Conservation (phyloP, 2,113 vertebrate genomes). For the Xyliphius kryptos region DNA sequence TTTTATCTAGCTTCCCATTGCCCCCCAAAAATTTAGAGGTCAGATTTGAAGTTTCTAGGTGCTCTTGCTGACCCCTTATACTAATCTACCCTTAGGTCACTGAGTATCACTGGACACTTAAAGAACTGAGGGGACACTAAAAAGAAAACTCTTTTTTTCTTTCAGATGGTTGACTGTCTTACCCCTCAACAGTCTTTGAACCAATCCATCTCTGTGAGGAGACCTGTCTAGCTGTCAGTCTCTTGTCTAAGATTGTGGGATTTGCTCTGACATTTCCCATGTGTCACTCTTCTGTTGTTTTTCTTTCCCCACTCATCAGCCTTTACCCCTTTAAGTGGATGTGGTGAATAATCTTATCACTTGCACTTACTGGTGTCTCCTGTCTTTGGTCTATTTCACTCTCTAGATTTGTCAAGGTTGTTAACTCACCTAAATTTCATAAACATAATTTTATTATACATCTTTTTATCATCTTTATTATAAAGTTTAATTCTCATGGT, state of each 20-base stretch:
- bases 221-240: slow-evolving; percentile 21
- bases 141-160: too few species aligned
- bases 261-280: slow-evolving; percentile 23
- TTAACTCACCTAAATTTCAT: not conserved
- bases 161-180: slow-evolving; percentile 5
- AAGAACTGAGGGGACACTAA: too few species aligned
- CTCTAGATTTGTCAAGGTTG: not conserved
- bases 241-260: slow-evolving; percentile 5
- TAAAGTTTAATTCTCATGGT: too few species aligned
- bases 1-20: too few species aligned
- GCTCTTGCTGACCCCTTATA: slow-evolving; percentile 20
- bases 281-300: slow-evolving; percentile 20
- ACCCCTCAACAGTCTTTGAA: not conserved
- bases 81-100: slow-evolving; percentile 10
- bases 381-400: not conserved
- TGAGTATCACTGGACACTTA: too few species aligned
- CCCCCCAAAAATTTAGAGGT: too few species aligned
- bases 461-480: too few species aligned
- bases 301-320: slow-evolving; percentile 13
- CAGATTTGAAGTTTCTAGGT: not conserved
- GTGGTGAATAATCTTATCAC: slow-evolving; percentile 18
- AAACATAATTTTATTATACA: too few species aligned
- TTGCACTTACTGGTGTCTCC: slow-evolving; percentile 20
- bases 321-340: slow-evolving; percentile 30
- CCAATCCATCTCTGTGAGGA: slow-evolving; percentile 14